phyloP scores from a whole-genome alignment of 1,140 invertebrate species.

The Melipona quadrifasciata region DNA sequence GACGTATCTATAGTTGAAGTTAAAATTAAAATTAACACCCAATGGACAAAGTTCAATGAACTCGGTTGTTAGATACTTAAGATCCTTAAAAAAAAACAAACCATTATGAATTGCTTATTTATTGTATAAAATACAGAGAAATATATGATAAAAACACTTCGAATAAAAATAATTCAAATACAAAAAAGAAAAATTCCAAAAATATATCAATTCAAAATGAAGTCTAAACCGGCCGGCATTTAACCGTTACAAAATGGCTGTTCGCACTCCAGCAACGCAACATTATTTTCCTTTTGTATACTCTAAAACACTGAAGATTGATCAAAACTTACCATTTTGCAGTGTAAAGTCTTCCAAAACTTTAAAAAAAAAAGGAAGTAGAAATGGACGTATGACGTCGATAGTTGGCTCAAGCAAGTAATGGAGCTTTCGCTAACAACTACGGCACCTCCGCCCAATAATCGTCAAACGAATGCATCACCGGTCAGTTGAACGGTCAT shows the following conservation, averaged over 20 bases:
- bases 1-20: not conserved
- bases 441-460: conserved; percentile 12
- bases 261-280: not conserved
- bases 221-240: conserved; percentile 55
- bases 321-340: conserved; percentile 61
- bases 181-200: not conserved
- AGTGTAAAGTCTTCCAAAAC: conserved; percentile 17
- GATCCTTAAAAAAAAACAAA: not conserved
- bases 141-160: not conserved
- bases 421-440: conserved; percentile 66
- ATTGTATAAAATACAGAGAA: not conserved
- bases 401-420: conserved; percentile 68
- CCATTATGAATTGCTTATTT: not conserved
- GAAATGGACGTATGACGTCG: conserved; percentile 11
- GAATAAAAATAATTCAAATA: not conserved
- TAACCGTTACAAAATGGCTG: conserved; percentile 63
- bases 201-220: not conserved
- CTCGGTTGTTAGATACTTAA: not conserved
- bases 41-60: not conserved
- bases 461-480: conserved; percentile 38
- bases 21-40: too few relatives aligned
- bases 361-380: conserved; percentile 26
- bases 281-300: not conserved
- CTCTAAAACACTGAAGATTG: not conserved
- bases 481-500: conserved; percentile 1